Conservation (phyloP, 1,140 invertebrate genomes). For the Lineus longissimus region DNA sequence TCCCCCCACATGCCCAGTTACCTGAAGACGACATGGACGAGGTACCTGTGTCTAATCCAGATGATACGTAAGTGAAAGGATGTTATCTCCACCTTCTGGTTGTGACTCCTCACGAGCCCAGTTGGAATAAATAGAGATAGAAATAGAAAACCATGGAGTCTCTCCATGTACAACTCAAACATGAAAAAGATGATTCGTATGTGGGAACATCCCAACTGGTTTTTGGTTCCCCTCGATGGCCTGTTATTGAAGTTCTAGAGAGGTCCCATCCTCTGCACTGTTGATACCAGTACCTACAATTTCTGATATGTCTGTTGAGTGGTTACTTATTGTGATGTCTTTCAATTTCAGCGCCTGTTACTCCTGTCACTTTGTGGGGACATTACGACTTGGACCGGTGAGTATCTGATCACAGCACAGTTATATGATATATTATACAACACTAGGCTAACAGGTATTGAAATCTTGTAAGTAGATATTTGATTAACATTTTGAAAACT, state of each 20-base stretch:
- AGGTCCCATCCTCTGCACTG: too few relatives aligned
- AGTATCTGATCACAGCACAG: background rate
- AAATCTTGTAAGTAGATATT: background rate
- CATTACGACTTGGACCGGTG: background rate
- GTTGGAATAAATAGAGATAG: background rate
- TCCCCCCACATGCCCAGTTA: conserved; percentile 18
- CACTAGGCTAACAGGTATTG: background rate
- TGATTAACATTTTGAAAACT: background rate
- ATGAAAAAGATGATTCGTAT: background rate
- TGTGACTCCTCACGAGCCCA: background rate
- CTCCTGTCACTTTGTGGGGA: too few relatives aligned
- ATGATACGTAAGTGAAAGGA: conserved; percentile 13
- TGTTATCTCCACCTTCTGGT: background rate
- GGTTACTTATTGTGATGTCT: too few relatives aligned
- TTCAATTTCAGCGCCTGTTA: too few relatives aligned
- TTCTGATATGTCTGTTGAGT: too few relatives aligned
- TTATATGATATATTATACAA: background rate
- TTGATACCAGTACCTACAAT: too few relatives aligned
- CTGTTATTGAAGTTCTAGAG: too few relatives aligned
- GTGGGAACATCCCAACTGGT: too few relatives aligned
- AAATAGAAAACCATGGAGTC: background rate
- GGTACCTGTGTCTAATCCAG: conserved; percentile 17
- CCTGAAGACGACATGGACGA: conserved; percentile 17
- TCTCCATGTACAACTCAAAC: background rate
- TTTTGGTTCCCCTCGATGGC: too few relatives aligned